A percentile compares a stretch with the other conserved stretches of the same genome.
phyloP scores from a whole-genome alignment of 2,797 vertebrate genomes.

The Coccyzus lansbergi region DNA sequence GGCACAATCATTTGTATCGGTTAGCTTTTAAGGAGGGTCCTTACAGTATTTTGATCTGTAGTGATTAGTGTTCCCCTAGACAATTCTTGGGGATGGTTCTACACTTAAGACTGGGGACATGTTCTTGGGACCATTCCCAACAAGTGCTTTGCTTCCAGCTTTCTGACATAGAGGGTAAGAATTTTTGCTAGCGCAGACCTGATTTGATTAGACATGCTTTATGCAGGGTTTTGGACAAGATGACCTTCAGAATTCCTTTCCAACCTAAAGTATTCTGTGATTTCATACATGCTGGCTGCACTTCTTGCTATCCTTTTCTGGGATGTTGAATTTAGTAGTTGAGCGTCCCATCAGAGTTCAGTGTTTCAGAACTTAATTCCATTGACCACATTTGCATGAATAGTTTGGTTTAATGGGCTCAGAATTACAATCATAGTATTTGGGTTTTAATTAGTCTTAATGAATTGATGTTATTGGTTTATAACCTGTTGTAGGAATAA shows the following conservation, averaged over 20 bases:
- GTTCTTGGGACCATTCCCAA: not conserved
- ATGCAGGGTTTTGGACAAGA: not conserved
- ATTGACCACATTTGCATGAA: not conserved
- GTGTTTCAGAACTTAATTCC: not conserved
- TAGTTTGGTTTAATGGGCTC: not conserved
- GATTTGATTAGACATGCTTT: not conserved
- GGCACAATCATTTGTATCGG: rapidly evolving
- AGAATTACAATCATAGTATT: not conserved
- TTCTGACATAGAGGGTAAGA: not conserved
- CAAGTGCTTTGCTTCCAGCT: not conserved
- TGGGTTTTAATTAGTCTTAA: not conserved
- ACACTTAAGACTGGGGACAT: not conserved
- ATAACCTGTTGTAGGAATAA: not conserved
- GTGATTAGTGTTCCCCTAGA: rapidly evolving
- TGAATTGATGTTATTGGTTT: not conserved
- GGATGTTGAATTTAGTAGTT: not conserved
- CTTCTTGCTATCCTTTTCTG: not conserved
- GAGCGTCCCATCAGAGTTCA: not conserved
- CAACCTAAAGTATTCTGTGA: not conserved
- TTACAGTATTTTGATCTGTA: rapidly evolving
- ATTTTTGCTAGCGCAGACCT: not conserved
- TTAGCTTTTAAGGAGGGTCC: not conserved
- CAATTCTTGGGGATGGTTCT: not conserved
- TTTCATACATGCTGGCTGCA: not conserved
- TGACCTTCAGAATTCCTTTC: not conserved